These are phyloP conservation scores for Temnothorax curvispinosus DNA, from an alignment of 1,140 invertebrate species.

Conservation along the genomic window DNA sequence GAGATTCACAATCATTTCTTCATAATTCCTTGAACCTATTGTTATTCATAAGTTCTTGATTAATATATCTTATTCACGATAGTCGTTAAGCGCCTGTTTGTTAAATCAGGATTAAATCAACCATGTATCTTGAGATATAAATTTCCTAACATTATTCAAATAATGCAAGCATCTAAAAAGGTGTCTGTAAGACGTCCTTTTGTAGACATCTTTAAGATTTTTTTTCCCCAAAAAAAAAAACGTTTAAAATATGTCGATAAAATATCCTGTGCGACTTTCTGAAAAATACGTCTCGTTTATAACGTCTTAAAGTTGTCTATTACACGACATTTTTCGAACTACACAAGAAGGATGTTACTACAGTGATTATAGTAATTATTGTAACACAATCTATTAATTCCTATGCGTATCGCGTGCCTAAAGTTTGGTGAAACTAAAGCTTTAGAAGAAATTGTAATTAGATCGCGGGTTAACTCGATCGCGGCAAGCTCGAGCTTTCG, in stretches of 20 bases:
- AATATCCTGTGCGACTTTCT: conserved; percentile 3
- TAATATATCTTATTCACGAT: conserved; percentile 10
- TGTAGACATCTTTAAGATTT: conserved; percentile 43
- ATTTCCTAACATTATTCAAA: conserved; percentile 5
- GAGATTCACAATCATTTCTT: conserved; percentile 12
- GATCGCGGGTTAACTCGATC: conserved; percentile 29
- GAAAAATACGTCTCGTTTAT: not conserved
- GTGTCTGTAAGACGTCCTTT: conserved; percentile 14
- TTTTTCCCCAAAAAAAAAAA: not conserved
- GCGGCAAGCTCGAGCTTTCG: not conserved
- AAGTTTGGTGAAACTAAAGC: conserved; percentile 39
- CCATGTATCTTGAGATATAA: conserved; percentile 27
- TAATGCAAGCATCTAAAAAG: conserved; percentile 20
- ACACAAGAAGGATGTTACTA: conserved; percentile 19
- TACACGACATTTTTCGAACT: not conserved
- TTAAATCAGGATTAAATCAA: conserved; percentile 23
- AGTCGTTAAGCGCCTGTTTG: conserved; percentile 21
- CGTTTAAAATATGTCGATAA: not conserved
- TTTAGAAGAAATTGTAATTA: conserved; percentile 43
- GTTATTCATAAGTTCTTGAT: conserved; percentile 28
- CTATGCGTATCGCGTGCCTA: conserved; percentile 47
- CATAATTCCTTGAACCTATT: conserved; percentile 13
- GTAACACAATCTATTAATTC: conserved; percentile 44
- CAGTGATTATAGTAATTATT: conserved; percentile 44
- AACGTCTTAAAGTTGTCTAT: conserved; percentile 22